Percentiles rank a stretch among this genome's conserved stretches.
Conservation (phyloP, 2,797 vertebrate species). For the Gambelia wislizenii region DNA sequence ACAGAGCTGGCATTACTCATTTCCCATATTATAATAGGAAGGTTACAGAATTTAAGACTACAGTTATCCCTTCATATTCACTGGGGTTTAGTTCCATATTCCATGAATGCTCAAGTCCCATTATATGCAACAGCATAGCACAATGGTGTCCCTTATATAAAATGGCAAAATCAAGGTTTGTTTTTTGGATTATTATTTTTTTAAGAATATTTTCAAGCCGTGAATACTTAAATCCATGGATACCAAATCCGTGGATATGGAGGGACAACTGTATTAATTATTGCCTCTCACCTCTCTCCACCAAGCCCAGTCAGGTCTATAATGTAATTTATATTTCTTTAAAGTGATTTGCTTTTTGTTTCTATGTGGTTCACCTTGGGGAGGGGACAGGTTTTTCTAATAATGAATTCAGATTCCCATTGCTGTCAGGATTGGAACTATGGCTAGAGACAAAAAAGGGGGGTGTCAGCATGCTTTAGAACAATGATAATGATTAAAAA, state of each 20-base stretch:
- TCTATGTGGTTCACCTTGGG: neutral
- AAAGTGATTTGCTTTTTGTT: neutral
- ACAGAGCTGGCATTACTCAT: neutral
- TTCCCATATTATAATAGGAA: no score
- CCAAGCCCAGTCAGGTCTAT: neutral
- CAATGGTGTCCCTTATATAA: no score
- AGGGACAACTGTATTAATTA: no score
- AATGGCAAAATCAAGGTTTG: no score
- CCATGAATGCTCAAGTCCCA: no score
- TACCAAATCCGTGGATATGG: no score
- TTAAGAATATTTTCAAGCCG: no score
- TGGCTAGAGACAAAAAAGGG: neutral
- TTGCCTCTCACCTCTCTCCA: neutral
- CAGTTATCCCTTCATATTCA: no score
- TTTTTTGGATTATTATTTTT: no score
- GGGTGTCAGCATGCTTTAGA: neutral
- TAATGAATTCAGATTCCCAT: neutral
- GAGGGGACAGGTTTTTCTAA: neutral
- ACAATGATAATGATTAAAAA: neutral
- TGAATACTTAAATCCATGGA: no score
- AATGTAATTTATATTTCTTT: neutral
- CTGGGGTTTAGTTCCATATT: no score
- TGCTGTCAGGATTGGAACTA: neutral
- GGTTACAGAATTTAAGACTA: neutral
- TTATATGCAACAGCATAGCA: no score